A percentile compares a stretch with the other conserved stretches of the same genome.
Conservation (phyloP, 2,113 vertebrate species). For the Lepisosteus oculatus region DNA sequence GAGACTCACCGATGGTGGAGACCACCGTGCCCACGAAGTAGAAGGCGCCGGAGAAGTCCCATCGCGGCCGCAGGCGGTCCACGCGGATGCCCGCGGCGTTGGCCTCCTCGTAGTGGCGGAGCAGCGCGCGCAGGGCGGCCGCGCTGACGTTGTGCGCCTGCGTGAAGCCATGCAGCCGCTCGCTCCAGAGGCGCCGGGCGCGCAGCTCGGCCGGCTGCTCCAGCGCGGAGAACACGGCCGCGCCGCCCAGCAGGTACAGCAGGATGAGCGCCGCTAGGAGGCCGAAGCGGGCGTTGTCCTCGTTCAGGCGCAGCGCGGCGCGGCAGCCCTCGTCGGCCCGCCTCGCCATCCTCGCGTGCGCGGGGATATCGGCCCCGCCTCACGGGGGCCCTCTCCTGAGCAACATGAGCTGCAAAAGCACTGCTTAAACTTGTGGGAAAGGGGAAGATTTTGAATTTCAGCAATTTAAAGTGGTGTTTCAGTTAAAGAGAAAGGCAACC, state of each 20-base stretch:
- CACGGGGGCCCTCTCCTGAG: not conserved
- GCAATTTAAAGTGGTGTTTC: too few relatives aligned
- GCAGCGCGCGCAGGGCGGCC: slow-evolving; percentile 69
- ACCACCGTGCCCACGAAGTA: slow-evolving; percentile 87
- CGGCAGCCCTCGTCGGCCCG: slow-evolving; percentile 46
- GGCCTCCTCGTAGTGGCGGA: slow-evolving; percentile 79
- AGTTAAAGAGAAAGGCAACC: too few relatives aligned
- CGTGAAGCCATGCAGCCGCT: slow-evolving; percentile 73
- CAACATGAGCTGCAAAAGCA: too few relatives aligned
- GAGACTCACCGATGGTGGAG: slow-evolving; percentile 79
- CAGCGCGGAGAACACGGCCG: slow-evolving; percentile 79
- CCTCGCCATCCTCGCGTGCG: not conserved
- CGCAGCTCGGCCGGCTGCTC: slow-evolving; percentile 77
- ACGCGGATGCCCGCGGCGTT: slow-evolving; percentile 72
- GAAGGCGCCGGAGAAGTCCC: slow-evolving; percentile 84
- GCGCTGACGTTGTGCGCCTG: slow-evolving; percentile 68
- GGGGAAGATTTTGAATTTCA: too few relatives aligned
- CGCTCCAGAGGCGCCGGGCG: slow-evolving; percentile 74
- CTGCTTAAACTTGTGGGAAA: too few relatives aligned
- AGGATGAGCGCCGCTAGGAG: slow-evolving; percentile 75
- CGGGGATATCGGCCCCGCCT: not conserved
- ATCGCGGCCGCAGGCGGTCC: slow-evolving; percentile 71
- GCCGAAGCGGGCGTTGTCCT: slow-evolving; percentile 70
- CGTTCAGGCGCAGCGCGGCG: slow-evolving; percentile 62
- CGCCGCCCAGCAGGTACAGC: slow-evolving; percentile 78